Evolutionary conservation across 2,888 invertebrate genomes (phyloP).

Genomic region (Drosophila kuntzei): DNA sequence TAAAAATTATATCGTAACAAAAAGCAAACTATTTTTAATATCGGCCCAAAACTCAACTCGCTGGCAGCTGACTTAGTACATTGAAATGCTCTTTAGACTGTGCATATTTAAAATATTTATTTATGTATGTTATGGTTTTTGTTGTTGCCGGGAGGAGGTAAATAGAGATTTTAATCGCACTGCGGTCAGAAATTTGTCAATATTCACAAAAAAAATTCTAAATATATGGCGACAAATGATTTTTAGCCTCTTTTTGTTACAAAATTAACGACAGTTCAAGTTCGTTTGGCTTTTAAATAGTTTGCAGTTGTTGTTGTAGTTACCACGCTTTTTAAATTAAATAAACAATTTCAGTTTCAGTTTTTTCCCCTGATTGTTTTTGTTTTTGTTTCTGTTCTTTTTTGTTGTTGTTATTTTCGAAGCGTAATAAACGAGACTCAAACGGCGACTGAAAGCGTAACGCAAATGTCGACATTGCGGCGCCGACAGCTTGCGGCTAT

Average conservation of each 20-base stretch:
- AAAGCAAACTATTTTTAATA: slow-evolving; percentile 61
- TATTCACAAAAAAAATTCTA: slow-evolving; percentile 53
- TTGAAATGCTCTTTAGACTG: slow-evolving; percentile 51
- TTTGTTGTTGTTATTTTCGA: slow-evolving; percentile 40
- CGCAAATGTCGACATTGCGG: slow-evolving; percentile 59
- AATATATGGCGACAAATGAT: slow-evolving; percentile 59
- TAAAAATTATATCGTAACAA: slow-evolving; percentile 41
- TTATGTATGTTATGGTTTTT: slow-evolving; percentile 31
- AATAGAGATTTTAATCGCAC: slow-evolving; percentile 51
- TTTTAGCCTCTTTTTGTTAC: slow-evolving; percentile 43
- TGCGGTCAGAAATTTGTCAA: slow-evolving; percentile 73
- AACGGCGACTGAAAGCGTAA: slow-evolving; percentile 66
- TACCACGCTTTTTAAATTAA: slow-evolving; percentile 56
- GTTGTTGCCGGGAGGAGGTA: slow-evolving; percentile 6
- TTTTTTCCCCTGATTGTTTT: slow-evolving; percentile 27
- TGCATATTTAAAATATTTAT: slow-evolving; percentile 55
- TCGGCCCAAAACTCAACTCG: slow-evolving; percentile 24
- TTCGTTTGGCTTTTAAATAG: slow-evolving; percentile 50
- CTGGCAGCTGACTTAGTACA: slow-evolving; percentile 33
- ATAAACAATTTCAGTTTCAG: slow-evolving; percentile 48
- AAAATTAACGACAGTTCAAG: slow-evolving; percentile 73
- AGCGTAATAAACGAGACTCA: slow-evolving; percentile 68
- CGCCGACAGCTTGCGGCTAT: slow-evolving; percentile 75
- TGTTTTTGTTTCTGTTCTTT: background rate
- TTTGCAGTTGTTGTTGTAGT: slow-evolving; percentile 28